Base-by-base conservation (phyloP, 2,113 vertebrate genomes). In the Hemichromis elongatus region DNA sequence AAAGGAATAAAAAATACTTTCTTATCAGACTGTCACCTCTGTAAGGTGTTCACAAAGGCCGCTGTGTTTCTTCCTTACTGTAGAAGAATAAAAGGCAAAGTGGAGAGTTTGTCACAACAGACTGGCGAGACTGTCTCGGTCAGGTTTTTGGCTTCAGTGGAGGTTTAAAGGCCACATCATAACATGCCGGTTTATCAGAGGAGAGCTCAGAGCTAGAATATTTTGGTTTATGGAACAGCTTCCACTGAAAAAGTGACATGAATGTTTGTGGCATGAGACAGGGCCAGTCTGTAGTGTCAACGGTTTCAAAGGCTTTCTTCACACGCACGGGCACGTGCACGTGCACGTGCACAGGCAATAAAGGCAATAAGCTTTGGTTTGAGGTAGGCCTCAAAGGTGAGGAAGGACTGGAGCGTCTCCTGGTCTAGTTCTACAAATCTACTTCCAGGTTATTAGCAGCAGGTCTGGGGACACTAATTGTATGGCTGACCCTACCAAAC, bases 141-240 rank as follows among this genome's bases (percentile, higher is more conserved):
- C 55, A 70, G 24, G 30, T 80, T 87, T 92, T 89, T 89, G 91
- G 91, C 50, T 87, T 88, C 35, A 84, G 84, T 50, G 55, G 9
- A 40, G 66, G 24, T 52, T 81, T 77, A 14, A 47, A 5, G 42
- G 86, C 24, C 61, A 91, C 83, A 5, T 73, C 11, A 35, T 78
- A n/a, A 79, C 68, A 66, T 75, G 80, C 87, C 81, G 77, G 14
- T 80, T 90, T 81, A 42, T 63, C 89, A 86, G 86, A 55, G 55
- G 90, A 82, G 73, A 53, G 88, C 80, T 55, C 81, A 83, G 84
- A 53, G 91, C 80, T 81, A 61, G 6, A 89, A 81, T 30, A 82
- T 95, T 96, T 96, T 95, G 96, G 94, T 96, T 63, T 94, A 94
- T 57, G 73, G 90, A 79, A 63, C 87, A 93, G 89, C 79, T 83